Evolutionary conservation across 2,113 vertebrate genomes (phyloP), one percentile per base, ranked within the genome.

Genomic region (Chitala chitala): DNA sequence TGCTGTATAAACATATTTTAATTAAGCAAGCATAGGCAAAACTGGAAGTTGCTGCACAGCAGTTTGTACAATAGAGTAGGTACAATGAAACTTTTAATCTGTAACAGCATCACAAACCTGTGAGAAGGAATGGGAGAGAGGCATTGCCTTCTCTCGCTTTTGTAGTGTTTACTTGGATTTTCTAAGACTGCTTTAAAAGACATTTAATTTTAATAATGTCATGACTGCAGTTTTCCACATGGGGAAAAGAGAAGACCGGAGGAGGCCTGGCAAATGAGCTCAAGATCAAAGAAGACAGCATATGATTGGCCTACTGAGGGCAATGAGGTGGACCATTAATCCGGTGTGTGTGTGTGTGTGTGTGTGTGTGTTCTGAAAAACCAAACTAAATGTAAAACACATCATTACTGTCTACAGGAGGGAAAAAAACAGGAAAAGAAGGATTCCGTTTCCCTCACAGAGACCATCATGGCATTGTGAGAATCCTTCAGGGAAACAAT

Each of bases 141-240:
- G 29, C 40, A 48, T 5, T 8, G 24, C 20, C n/a, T 26, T 31
- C 40, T 68, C 17, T 29, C 22, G 33, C 22, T 63, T 38, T 38
- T 20, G 29, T 15, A 17, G 9, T 63, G 24, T 68, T 68, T 68
- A 26, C 26, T 1, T 10, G 12, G 22, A 4, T 15, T 68, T 68
- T 38, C 42, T 68, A 42, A 5, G n/a, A 15, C n/a, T n/a, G 59
- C 59, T 63, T 63, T 3, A 63, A 63, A 69, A 68, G 78, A 75
- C 74, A 70, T 66, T 78, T 70, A 78, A 69, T 76, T 83, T 76
- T 86, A 86, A 91, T 84, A 78, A 82, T 87, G 82, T 80, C 80
- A 80, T 87, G 86, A 88, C 87, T 86, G 85, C 82, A 79, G 77
- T 82, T 83, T 82, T 24, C 69, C 77, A 75, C 48, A 74, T 78